Evolutionary conservation across 2,797 vertebrate species (phyloP), one percentile per base, ranked within the genome.

Genomic region (Syndactyla subalaris): DNA sequence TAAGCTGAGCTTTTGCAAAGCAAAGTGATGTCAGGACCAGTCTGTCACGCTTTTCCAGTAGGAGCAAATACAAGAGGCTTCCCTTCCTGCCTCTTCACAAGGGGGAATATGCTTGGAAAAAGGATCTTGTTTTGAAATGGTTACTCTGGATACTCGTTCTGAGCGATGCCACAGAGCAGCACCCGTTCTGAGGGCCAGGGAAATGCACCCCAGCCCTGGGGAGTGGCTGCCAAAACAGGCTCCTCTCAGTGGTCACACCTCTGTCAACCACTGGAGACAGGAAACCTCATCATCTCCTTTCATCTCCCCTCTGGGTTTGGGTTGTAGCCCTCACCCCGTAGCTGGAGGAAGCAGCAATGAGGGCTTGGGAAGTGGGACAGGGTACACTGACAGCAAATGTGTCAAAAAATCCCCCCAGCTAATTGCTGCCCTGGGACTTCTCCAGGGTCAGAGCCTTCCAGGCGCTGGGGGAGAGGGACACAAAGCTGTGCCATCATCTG

Each of bases 11-110:
- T 62, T 95, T 92, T 96, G 81, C 82, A 88, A 95, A 95, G 61
- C 74, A 93, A 91, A 94, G 73, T 78, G 82, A 92, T 77, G 95
- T 52, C 92, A 94, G 95, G 92, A 97, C 91, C 95, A 59, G 92
- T 62, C 83, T 8, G 5, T 83, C 91, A 29, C 19, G 91, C 88
- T 96, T 95, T 96, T 94, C 82, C 83, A 70, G 85, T 74, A 72
- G 49, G 88, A 66, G 15, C 54, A 86, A 55, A 84, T 27, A 15
- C 10, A 63, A 67, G 59, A 26, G 65, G 66, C n/a, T 91, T 96
- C 72, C 43, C 54, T 84, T n/a, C 80, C 52, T n/a, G 63, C 48
- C 23, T 88, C 67, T 83, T 76, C 55, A 19, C 20, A 2, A 21
- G 88, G 46, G 52, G 71, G 49, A 66, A 41, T 80, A 30, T 7